These are phyloP conservation scores for Lynx canadensis DNA, from an alignment of 2,113 vertebrate species.

Conservation along the genomic window DNA sequence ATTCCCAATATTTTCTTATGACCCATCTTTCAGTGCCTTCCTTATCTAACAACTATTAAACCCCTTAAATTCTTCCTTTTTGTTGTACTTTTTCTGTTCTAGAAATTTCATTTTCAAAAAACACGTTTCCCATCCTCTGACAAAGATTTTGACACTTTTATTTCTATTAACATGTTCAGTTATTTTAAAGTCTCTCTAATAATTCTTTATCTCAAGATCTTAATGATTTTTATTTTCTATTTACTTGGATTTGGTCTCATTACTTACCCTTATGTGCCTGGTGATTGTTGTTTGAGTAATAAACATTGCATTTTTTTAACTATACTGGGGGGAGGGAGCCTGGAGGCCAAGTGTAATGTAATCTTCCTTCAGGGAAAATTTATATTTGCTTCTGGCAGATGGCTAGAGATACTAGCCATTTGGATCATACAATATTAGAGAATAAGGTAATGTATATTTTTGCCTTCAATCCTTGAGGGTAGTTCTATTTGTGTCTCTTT, in stretches of 20 bases:
- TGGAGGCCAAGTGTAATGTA: background rate
- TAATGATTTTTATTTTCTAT: background rate
- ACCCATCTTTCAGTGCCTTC: background rate
- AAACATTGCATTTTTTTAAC: background rate
- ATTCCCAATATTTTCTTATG: background rate
- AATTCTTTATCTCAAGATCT: background rate
- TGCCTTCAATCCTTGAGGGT: background rate
- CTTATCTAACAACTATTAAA: background rate
- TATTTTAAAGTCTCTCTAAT: background rate
- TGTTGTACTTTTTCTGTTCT: background rate
- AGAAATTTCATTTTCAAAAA: background rate
- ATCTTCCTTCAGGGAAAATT: background rate
- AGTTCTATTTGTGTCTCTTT: background rate
- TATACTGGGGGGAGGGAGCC: background rate
- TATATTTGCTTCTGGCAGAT: slow-evolving; percentile 27
- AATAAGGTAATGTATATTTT: background rate
- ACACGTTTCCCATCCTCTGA: background rate
- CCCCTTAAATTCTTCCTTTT: background rate
- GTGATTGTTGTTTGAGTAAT: slow-evolving; percentile 33
- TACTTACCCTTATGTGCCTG: background rate
- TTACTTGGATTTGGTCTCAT: background rate
- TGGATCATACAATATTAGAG: background rate
- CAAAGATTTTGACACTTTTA: background rate
- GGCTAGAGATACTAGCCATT: background rate
- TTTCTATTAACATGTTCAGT: background rate